Conservation (phyloP, 23 tunicate genomes). For the Trididemnum nubilum region DNA sequence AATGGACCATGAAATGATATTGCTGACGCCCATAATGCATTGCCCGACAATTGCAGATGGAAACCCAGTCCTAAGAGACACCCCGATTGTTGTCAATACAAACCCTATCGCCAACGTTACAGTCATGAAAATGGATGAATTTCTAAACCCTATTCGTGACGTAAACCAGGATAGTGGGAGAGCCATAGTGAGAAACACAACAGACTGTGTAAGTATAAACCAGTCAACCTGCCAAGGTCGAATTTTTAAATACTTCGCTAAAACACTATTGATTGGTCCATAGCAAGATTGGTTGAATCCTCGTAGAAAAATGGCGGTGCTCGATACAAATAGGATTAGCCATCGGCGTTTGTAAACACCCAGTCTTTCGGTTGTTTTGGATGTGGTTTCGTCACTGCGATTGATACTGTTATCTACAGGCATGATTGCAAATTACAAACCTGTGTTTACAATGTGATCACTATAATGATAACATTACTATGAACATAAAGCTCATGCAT, state of each 20-base stretch:
- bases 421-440: too few relatives aligned
- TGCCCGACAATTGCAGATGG: constrained; percentile 52
- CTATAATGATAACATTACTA: too few relatives aligned
- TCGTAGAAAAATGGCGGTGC: constrained; percentile 42
- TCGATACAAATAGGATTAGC: constrained; percentile 43
- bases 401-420: too few relatives aligned
- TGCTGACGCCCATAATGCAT: constrained; percentile 55
- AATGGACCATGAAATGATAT: constrained; percentile 59
- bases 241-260: constrained; percentile 30
- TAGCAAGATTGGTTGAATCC: constrained; percentile 67
- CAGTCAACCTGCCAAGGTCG: constrained; percentile 72
- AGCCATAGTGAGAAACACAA: constrained; percentile 52
- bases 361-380: constrained; percentile 10
- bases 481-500: too few relatives aligned
- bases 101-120: constrained; percentile 37
- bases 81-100: constrained; percentile 48
- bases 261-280: constrained; percentile 63
- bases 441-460: too few relatives aligned
- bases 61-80: constrained; percentile 43
- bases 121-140: constrained; percentile 48
- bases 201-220: constrained; percentile 59
- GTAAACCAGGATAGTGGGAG: constrained; percentile 62
- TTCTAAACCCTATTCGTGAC: constrained; percentile 50
- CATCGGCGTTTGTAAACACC: constrained; percentile 51
- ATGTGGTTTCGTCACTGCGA: too few relatives aligned